phyloP scores from a whole-genome alignment of 2,888 invertebrate species.

The Ceraclea dissimilis region DNA sequence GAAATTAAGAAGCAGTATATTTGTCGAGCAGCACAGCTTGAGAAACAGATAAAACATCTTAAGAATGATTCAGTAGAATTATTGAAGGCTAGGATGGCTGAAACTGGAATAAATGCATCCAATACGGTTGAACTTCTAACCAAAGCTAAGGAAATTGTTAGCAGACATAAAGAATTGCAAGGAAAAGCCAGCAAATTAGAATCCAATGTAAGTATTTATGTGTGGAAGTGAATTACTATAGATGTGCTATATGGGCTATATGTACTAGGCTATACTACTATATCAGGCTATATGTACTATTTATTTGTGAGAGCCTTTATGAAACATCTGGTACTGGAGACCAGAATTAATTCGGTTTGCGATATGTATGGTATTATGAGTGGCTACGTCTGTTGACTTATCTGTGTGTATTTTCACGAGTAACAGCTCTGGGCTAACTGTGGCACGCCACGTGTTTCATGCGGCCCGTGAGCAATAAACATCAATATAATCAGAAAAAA shows the following conservation, averaged over 20 bases:
- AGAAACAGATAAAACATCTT: slow-evolving; percentile 86
- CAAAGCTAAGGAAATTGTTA: slow-evolving; percentile 87
- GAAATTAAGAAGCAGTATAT: slow-evolving; percentile 75
- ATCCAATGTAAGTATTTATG: slow-evolving; percentile 56
- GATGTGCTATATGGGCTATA: neutral
- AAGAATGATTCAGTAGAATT: slow-evolving; percentile 88
- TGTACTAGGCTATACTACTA: neutral
- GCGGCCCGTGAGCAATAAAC: too few species aligned
- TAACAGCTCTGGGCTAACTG: too few species aligned
- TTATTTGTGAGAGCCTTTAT: too few species aligned
- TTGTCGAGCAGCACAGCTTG: slow-evolving; percentile 79
- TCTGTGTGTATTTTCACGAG: too few species aligned
- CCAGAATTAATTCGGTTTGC: too few species aligned
- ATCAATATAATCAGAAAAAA: too few species aligned
- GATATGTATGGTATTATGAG: too few species aligned
- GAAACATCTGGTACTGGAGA: too few species aligned
- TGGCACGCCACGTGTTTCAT: too few species aligned
- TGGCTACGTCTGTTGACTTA: too few species aligned
- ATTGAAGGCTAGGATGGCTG: slow-evolving; percentile 82
- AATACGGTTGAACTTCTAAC: slow-evolving; percentile 78
- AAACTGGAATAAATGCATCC: slow-evolving; percentile 81
- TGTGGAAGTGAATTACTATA: too few species aligned
- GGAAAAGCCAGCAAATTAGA: slow-evolving; percentile 81
- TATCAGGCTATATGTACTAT: neutral
- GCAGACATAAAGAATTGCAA: slow-evolving; percentile 86